phyloP scores from a whole-genome alignment of 2,113 vertebrate genomes.

The Stictonetta naevosa region DNA sequence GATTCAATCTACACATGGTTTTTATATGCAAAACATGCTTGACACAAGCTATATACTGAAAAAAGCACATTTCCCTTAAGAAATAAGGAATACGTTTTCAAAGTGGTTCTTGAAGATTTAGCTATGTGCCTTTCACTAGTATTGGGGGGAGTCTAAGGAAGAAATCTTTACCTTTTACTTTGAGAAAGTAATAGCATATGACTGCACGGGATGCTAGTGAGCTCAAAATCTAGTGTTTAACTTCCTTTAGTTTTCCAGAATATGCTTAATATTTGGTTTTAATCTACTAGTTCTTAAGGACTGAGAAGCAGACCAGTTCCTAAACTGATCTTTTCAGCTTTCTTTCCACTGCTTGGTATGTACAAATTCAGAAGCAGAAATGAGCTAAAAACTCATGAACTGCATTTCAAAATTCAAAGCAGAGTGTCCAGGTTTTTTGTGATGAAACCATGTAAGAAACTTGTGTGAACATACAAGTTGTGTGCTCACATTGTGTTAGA shows the following conservation, averaged over 20 bases:
- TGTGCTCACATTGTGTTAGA: not conserved
- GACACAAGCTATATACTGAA: conserved; percentile 21
- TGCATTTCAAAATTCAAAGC: not conserved
- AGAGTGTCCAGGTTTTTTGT: not conserved
- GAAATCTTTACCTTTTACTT: not conserved
- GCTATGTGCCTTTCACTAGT: not conserved
- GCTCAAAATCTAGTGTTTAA: not conserved
- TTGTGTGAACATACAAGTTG: not conserved
- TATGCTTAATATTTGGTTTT: not conserved
- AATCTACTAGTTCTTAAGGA: not conserved
- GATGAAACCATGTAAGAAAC: not conserved
- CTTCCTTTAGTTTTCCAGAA: not conserved
- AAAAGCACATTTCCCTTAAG: conserved; percentile 51
- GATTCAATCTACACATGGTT: conserved; percentile 51
- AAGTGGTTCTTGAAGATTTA: conserved; percentile 7
- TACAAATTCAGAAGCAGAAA: not conserved
- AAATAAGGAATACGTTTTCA: conserved; percentile 26
- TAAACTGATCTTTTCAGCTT: not conserved
- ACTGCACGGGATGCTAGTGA: not conserved
- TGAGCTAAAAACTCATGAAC: not conserved
- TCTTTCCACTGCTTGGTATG: not conserved
- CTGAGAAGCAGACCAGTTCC: not conserved
- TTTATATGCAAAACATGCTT: conserved; percentile 67
- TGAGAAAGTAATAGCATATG: not conserved
- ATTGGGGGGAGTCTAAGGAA: not conserved